Evolutionary conservation across 2,113 vertebrate genomes (phyloP), one percentile per base, ranked within the genome.

Genomic region (Oryzias curvinotus): DNA sequence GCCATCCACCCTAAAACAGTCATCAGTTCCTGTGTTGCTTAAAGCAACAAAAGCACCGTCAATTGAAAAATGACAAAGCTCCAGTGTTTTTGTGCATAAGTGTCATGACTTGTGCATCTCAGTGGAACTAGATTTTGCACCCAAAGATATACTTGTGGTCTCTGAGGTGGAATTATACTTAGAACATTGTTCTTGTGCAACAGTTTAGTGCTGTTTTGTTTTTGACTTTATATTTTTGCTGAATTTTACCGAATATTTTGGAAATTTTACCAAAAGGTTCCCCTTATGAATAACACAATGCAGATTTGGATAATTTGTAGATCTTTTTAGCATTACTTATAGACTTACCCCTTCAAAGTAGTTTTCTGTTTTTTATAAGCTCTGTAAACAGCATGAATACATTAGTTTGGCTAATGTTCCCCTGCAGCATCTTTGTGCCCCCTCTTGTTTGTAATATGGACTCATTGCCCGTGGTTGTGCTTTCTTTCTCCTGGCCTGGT

Each of bases 1-100:
- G 26, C 6, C 26, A 28, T 74, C 71, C 54, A 52, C 43, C 46
- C 47, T 48, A 78, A 62, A 56, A 64, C 57, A 57, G 60, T 42
- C 54, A 68, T 74, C 68, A 71, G 55, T 71, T 56, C 45, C 68
- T 30, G 68, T 75, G 84, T 88, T 88, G 84, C 54, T 81, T 42
- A 53, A 57, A 69, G 55, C 26, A 51, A 50, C 57, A 55, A 68
- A 56, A 71, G 60, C 61, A 48, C 2, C 0, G 53, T 66, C 51
- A 51, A 69, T 64, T 67, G 61, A 65, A 66, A 36, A 7, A 10
- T 13, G 13, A 55, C 45, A 7, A 42, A 21, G 42, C 19, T 72
- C 14, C 10, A 36, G 23, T 53, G 14, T 60, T 21, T 30, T 14
- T 47, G 46, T 67, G 14, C n/a, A 50, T 42, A 44, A 55, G 63